These are phyloP conservation scores for Metallyticus violacea DNA, from an alignment of 2,888 invertebrate species.

Conservation along the genomic window DNA sequence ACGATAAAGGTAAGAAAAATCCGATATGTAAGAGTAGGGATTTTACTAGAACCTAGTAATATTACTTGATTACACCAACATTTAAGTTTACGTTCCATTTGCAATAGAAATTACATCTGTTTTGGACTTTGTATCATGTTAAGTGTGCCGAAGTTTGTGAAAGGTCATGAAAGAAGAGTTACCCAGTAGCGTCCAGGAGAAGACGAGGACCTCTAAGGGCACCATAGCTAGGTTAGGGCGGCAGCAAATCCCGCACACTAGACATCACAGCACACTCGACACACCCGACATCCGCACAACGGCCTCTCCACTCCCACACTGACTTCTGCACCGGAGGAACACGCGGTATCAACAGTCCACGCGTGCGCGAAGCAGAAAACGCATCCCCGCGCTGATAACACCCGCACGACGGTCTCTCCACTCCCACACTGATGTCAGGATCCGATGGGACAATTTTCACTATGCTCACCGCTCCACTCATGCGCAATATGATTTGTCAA, in stretches of 20 bases:
- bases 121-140: no score
- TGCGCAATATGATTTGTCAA: neutral
- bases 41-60: no score
- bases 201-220: neutral
- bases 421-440: neutral
- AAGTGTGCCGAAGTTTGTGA: no score
- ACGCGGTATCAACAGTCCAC: neutral
- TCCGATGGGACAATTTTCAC: neutral
- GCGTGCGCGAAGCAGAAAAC: neutral
- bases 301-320: neutral
- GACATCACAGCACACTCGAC: neutral
- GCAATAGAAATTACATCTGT: no score
- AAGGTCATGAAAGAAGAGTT: no score
- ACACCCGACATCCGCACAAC: neutral
- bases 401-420: neutral
- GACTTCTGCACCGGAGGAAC: neutral
- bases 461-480: neutral
- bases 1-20: no score
- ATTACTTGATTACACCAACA: no score
- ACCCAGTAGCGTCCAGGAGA: neutral
- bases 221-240: neutral
- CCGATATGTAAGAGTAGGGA: no score
- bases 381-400: neutral
- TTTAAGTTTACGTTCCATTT: no score
- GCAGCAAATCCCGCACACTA: neutral